Conservation (phyloP, 2,113 vertebrate species). For the Ictalurus punctatus region DNA sequence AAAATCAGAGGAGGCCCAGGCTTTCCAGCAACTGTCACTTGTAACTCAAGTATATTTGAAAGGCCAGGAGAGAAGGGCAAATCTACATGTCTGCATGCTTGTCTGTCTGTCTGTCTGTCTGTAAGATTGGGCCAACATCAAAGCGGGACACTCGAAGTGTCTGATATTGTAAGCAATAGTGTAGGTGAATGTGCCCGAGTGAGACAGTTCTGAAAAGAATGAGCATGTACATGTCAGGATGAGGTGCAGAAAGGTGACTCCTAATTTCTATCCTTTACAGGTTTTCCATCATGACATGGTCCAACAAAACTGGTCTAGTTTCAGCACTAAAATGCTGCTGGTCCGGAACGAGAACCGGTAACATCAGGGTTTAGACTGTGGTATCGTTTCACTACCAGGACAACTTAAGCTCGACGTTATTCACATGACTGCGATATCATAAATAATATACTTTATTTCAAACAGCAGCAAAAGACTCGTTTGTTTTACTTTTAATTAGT, state of each 20-base stretch:
- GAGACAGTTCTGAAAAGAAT: not conserved
- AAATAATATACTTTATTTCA: not conserved
- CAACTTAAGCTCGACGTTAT: not conserved
- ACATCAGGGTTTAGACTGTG: not conserved
- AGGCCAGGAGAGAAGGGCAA: slow-evolving; percentile 45
- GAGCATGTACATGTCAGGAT: not conserved
- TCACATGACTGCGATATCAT: not conserved
- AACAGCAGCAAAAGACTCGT: no score
- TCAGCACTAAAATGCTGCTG: not conserved
- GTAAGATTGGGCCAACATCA: not conserved
- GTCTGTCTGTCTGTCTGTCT: slow-evolving; percentile 4
- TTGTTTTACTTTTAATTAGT: not conserved
- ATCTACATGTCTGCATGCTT: slow-evolving; percentile 21
- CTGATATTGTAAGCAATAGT: not conserved
- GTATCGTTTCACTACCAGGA: not conserved
- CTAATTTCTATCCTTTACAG: not conserved
- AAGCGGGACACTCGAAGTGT: no score
- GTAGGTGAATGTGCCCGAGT: not conserved
- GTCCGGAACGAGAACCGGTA: not conserved
- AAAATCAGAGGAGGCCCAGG: slow-evolving; percentile 45
- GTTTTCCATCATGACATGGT: not conserved
- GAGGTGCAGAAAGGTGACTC: not conserved
- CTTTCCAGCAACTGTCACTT: slow-evolving; percentile 52
- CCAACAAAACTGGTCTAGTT: not conserved
- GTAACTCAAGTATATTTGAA: slow-evolving; percentile 50